Conservation (phyloP, 2,888 invertebrate species). For the Drosophila anceps region DNA sequence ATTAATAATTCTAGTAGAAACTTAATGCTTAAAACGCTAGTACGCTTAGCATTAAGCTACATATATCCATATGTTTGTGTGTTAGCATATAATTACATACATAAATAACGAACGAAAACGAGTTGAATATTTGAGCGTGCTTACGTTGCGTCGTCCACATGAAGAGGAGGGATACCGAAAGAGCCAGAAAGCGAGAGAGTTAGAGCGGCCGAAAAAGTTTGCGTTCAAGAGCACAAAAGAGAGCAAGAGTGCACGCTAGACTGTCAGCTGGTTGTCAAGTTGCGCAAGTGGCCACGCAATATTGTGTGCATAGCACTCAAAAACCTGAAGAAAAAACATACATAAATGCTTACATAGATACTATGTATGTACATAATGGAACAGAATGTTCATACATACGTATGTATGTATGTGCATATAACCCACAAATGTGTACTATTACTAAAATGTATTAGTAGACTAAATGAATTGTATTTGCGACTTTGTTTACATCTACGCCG, state of each 20-base stretch:
- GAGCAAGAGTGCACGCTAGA: constrained; percentile 39
- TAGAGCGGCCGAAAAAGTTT: constrained; percentile 29
- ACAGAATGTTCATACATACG: constrained; percentile 24
- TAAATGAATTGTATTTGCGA: constrained; percentile 25
- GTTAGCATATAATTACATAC: constrained; percentile 9
- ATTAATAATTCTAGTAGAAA: constrained; percentile 26
- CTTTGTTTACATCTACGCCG: constrained; percentile 49
- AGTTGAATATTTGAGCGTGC: constrained; percentile 47
- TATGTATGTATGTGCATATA: constrained; percentile 1
- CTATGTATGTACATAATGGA: constrained; percentile 8
- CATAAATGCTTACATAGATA: constrained; percentile 11
- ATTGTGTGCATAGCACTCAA: constrained; percentile 35
- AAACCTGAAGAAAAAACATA: constrained; percentile 26
- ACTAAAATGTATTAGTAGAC: constrained; percentile 4
- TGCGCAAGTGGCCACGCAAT: constrained; percentile 70
- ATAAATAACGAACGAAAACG: constrained; percentile 29
- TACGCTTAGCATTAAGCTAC: constrained; percentile 11
- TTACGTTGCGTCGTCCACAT: constrained; percentile 41
- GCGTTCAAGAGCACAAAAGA: constrained; percentile 15
- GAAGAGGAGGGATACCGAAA: constrained; percentile 23
- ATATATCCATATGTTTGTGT: constrained; percentile 11
- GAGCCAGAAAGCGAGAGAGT: constrained; percentile 28
- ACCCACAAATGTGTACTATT: constrained; percentile 11
- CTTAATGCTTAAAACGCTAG: constrained; percentile 8
- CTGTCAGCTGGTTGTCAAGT: constrained; percentile 72